Evolutionary conservation across 1,140 invertebrate genomes (phyloP).

Genomic region (Philotrypesis tridentata): DNA sequence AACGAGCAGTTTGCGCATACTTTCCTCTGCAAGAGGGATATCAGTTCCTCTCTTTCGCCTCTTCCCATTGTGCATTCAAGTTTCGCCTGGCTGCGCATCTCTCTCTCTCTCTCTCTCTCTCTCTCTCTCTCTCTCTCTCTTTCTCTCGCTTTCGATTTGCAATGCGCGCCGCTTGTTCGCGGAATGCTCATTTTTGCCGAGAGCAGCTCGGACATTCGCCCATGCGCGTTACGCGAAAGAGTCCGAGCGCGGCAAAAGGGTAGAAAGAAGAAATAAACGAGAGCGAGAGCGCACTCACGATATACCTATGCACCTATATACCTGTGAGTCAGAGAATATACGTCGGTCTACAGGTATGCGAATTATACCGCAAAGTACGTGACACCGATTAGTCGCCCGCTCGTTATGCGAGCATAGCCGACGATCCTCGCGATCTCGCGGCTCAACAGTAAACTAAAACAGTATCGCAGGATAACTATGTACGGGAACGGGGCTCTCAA

Average conservation of each 20-base stretch:
- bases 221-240: slow-evolving; percentile 26
- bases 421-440: not conserved
- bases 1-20: slow-evolving; percentile 33
- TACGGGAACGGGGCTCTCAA: no score
- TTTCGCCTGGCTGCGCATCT: slow-evolving; percentile 14
- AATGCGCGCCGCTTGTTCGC: slow-evolving; percentile 15
- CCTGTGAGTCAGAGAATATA: not conserved
- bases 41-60: slow-evolving; percentile 12
- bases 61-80: slow-evolving; percentile 39
- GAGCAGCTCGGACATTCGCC: slow-evolving; percentile 1
- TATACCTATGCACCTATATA: not conserved
- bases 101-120: no score
- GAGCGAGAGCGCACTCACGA: not conserved
- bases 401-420: not conserved
- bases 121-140: not conserved
- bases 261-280: not conserved
- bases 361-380: slow-evolving; percentile 41
- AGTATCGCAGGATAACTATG: no score
- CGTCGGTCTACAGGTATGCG: slow-evolving; percentile 12
- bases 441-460: slow-evolving; percentile 5
- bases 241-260: not conserved
- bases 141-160: slow-evolving; percentile 3
- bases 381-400: slow-evolving; percentile 41
- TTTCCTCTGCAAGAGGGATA: slow-evolving; percentile 4
- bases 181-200: slow-evolving; percentile 31